phyloP scores from a whole-genome alignment of 1,140 invertebrate species.

The Schlechtendalia chinensis region DNA sequence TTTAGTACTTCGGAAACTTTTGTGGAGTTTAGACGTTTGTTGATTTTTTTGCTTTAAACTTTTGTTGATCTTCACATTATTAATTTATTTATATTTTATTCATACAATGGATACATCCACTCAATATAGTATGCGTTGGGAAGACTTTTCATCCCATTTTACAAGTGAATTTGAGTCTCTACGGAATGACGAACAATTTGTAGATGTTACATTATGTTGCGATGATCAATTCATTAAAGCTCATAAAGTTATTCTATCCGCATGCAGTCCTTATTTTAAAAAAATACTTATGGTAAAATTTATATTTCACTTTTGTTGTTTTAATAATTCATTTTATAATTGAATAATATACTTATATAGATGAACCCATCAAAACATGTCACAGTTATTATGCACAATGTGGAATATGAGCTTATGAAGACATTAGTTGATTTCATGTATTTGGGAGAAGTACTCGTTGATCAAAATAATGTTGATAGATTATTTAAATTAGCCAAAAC shows the following conservation, averaged over 20 bases:
- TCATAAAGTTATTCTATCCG: constrained; percentile 75
- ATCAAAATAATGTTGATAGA: constrained; percentile 79
- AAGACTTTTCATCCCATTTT: constrained; percentile 85
- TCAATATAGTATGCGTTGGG: constrained; percentile 88
- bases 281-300: constrained; percentile 71
- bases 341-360: constrained; percentile 56
- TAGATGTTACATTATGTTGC: constrained; percentile 79
- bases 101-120: constrained; percentile 54
- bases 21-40: too few species aligned
- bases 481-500: constrained; percentile 71
- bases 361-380: constrained; percentile 80
- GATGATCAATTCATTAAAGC: constrained; percentile 72
- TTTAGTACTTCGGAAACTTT: background rate
- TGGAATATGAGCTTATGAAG: constrained; percentile 70
- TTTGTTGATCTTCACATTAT: background rate
- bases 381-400: constrained; percentile 78
- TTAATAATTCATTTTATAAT: constrained; percentile 50
- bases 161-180: constrained; percentile 74
- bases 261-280: constrained; percentile 77
- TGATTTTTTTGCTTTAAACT: too few species aligned
- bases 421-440: constrained; percentile 81
- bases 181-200: constrained; percentile 75
- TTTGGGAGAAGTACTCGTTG: constrained; percentile 83
- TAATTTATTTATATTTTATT: background rate
- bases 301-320: background rate